Percentiles rank a stretch among this genome's conserved stretches.
Evolutionary conservation across 2,888 invertebrate species (phyloP).

Genomic region (Epinotia ramella): DNA sequence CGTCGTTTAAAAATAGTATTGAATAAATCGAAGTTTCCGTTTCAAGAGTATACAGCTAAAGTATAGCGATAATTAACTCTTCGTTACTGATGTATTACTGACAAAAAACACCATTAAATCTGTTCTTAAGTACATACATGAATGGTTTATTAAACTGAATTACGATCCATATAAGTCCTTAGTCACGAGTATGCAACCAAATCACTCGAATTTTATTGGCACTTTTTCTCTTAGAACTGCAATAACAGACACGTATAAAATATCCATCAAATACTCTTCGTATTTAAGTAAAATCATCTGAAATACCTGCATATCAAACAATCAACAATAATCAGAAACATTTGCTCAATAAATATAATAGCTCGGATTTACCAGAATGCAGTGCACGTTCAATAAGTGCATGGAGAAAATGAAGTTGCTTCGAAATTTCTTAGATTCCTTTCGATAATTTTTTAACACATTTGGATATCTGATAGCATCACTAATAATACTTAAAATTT

Average conservation of each 20-base stretch:
- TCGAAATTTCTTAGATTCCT: slow-evolving; percentile 62
- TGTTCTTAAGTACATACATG: slow-evolving; percentile 19
- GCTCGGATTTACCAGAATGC: slow-evolving; percentile 49
- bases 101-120: slow-evolving; percentile 5
- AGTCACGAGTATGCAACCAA: background rate
- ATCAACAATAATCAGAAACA: slow-evolving; percentile 35
- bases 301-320: slow-evolving; percentile 46
- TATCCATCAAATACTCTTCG: slow-evolving; percentile 21
- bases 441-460: slow-evolving; percentile 58
- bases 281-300: slow-evolving; percentile 29
- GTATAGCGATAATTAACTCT: background rate
- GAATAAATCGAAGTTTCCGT: background rate
- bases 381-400: slow-evolving; percentile 57
- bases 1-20: background rate
- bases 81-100: background rate
- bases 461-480: slow-evolving; percentile 51
- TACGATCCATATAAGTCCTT: background rate
- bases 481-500: slow-evolving; percentile 57
- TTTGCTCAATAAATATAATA: slow-evolving; percentile 30
- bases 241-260: slow-evolving; percentile 28
- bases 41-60: background rate
- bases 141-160: background rate
- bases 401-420: slow-evolving; percentile 62
- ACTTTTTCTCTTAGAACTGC: slow-evolving; percentile 39
- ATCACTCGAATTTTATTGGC: slow-evolving; percentile 49